phyloP scores from a whole-genome alignment of 1,140 invertebrate genomes.

The Eurosta solidaginis region DNA sequence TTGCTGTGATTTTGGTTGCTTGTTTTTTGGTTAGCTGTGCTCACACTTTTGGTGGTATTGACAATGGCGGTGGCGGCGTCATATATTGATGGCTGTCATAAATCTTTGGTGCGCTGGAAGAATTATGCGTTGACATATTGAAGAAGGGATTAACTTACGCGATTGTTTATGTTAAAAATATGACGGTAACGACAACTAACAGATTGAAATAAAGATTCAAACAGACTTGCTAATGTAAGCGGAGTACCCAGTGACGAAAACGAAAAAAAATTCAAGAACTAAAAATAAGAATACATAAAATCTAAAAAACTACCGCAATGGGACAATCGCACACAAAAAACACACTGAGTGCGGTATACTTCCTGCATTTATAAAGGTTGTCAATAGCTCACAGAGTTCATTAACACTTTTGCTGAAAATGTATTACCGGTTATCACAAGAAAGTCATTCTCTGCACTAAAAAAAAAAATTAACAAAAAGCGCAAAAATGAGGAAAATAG shows the following conservation, averaged over 20 bases:
- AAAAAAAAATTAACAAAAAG: too few relatives aligned
- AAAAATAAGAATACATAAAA: too few relatives aligned
- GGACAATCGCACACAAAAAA: too few relatives aligned
- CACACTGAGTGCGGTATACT: too few relatives aligned
- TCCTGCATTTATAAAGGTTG: too few relatives aligned
- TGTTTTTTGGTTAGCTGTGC: neutral
- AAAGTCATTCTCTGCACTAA: too few relatives aligned
- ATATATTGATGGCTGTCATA: constrained; percentile 17
- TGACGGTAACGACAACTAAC: constrained; percentile 25
- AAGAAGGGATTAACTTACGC: constrained; percentile 25
- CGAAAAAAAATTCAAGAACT: neutral
- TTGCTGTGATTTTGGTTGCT: neutral
- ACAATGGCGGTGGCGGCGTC: neutral
- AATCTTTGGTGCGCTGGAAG: constrained; percentile 3
- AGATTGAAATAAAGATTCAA: neutral
- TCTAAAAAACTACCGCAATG: too few relatives aligned
- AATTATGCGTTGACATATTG: constrained; percentile 27
- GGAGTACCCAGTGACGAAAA: neutral
- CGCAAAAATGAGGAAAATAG: too few relatives aligned
- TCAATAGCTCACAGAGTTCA: too few relatives aligned
- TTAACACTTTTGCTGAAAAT: too few relatives aligned
- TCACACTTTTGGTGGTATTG: neutral
- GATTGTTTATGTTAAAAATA: constrained; percentile 21
- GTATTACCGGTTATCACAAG: too few relatives aligned
- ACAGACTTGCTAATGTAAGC: neutral